phyloP scores from a whole-genome alignment of 2,113 vertebrate genomes.

The Cyanoliseus patagonus region DNA sequence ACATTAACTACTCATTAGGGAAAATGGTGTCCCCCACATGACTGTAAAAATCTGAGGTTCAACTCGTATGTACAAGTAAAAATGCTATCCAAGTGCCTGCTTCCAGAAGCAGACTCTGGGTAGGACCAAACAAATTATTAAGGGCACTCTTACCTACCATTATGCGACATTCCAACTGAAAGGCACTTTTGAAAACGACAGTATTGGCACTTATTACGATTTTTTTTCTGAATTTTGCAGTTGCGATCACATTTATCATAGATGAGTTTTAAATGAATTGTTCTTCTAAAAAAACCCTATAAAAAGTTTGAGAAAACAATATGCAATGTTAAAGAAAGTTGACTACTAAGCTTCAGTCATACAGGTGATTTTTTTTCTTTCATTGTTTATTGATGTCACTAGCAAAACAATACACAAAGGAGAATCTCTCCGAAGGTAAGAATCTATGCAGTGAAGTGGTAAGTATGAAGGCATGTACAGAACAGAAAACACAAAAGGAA shows the following conservation, averaged over 20 bases:
- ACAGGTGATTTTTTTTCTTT: not conserved
- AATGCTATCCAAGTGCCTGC: not conserved
- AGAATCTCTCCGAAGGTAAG: not conserved
- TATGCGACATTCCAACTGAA: slow-evolving; percentile 97
- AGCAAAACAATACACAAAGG: not conserved
- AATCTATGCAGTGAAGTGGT: not conserved
- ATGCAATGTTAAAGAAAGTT: not conserved
- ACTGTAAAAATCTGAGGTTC: not conserved
- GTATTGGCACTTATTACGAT: slow-evolving; percentile 98
- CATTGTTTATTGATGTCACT: not conserved
- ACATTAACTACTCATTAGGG: not conserved
- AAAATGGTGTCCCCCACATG: not conserved
- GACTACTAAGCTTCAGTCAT: not conserved
- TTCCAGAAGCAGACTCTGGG: not conserved
- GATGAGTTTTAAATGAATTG: slow-evolving; percentile 90
- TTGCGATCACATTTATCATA: slow-evolving; percentile 91
- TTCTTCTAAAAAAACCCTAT: slow-evolving; percentile 94
- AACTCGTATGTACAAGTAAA: not conserved
- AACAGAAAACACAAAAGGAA: not conserved
- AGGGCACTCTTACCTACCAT: slow-evolving; percentile 83
- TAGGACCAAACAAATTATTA: not conserved
- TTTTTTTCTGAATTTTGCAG: slow-evolving; percentile 99
- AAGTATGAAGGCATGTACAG: not conserved
- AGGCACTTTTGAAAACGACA: slow-evolving; percentile 99
- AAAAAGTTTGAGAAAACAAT: not conserved